Percentiles rank a stretch among this genome's conserved stretches.
Conservation (phyloP, 2,888 invertebrate genomes). For the Catocala sponsa region DNA sequence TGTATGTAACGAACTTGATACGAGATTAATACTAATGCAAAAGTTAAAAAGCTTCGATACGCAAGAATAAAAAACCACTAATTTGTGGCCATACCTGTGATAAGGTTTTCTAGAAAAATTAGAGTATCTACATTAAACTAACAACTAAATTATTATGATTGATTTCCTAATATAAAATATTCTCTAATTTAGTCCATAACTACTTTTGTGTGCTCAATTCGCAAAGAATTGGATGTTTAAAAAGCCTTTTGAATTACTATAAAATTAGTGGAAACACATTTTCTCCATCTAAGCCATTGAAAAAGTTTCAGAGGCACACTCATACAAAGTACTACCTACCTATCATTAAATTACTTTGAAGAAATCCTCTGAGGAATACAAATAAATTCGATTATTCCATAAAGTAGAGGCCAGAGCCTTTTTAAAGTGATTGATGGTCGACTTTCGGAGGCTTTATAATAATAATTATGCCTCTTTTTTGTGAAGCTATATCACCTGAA, state of each 20-base stretch:
- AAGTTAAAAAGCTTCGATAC: no score
- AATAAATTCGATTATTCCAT: slow-evolving; percentile 47
- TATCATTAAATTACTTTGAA: slow-evolving; percentile 18
- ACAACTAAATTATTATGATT: no score
- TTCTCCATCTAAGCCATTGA: slow-evolving; percentile 6
- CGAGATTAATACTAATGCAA: no score
- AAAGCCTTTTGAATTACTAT: slow-evolving; percentile 1
- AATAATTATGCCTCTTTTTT: slow-evolving; percentile 34
- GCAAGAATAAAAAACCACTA: no score
- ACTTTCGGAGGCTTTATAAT: slow-evolving; percentile 34
- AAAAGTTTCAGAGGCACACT: slow-evolving; percentile 13
- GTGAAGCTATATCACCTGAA: slow-evolving; percentile 5
- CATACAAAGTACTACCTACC: slow-evolving; percentile 3
- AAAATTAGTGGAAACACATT: slow-evolving; percentile 19
- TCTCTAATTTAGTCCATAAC: not conserved
- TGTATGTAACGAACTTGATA: no score
- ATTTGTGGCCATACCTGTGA: no score
- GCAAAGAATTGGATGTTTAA: not conserved
- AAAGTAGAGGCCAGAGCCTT: slow-evolving; percentile 27
- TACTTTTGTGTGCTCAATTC: no score
- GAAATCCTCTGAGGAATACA: slow-evolving; percentile 20
- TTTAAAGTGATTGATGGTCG: slow-evolving; percentile 54
- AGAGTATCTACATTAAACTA: no score
- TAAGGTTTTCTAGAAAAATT: no score
- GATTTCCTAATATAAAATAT: no score